Evolutionary conservation across 2,797 vertebrate species (phyloP), one percentile per base, ranked within the genome.

Genomic region (Crenuchus spilurus): DNA sequence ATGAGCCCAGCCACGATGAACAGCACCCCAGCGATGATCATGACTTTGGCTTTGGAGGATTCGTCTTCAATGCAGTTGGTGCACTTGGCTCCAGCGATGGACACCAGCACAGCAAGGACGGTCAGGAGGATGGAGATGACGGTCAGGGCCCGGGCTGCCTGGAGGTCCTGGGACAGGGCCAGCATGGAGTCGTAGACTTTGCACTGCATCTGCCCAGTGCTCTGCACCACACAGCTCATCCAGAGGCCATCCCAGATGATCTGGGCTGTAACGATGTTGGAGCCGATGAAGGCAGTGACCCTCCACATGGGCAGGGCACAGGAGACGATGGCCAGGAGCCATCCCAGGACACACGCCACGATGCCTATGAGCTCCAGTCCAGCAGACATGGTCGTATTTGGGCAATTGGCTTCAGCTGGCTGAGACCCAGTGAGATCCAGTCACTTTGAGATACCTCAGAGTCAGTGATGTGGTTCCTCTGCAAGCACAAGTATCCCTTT

Each of bases 41-140:
- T 96, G 86, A 98, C 92, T 86, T 95, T 97, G 79, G 96, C 91
- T 74, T 99, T 99, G 82, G 94, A 87, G 0, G 91, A 86, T 69
- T 98, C 95, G 0, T 98, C 95, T 24, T 97, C 95, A 0, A 99
- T 92, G 80, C 96, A 99, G 88, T 94, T 95, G 78, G 97, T 99
- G 89, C 97, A 99, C 86, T 97, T 95, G 31, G 95, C 97, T 0
- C 97, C 97, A 30, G 94, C 90, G 3, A 98, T 93, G 84, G 93
- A 92, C n/a, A 97, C 87, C 26, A 98, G 80, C 46, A 97, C 82
- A 4, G 94, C 96, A 4, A 97, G 68, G 28, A 94, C 84, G 0
- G 91, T 93, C 41, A 98, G 46, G 61, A 99, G 86, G 71, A 97
- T 94, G 88, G 95, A 89, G 46, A 97, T 93, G 49, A 99, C 88